Evolutionary conservation across 1,140 invertebrate genomes (phyloP).

Genomic region (Glomeris maerens): DNA sequence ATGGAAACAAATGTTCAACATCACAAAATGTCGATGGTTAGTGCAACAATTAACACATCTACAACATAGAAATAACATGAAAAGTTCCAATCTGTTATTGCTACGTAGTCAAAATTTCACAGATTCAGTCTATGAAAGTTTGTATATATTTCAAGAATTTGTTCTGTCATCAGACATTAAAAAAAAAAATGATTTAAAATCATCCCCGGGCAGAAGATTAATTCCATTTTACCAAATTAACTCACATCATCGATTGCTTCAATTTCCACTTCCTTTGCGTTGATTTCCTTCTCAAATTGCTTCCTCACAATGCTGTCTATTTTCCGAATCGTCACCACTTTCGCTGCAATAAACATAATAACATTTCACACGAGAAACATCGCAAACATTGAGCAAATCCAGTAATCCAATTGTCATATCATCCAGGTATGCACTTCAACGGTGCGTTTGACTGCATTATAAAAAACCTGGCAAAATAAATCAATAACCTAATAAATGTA

Average conservation of each 20-base stretch:
- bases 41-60: no score
- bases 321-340: constrained; percentile 2
- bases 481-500: no score
- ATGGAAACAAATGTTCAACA: no score
- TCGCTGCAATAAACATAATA: constrained; percentile 4
- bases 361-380: no score
- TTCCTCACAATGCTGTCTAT: constrained; percentile 6
- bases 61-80: constrained; percentile 1
- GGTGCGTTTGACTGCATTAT: no score
- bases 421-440: no score
- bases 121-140: no score
- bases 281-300: constrained; percentile 4
- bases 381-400: no score
- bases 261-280: constrained; percentile 4
- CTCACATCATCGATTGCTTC: constrained; percentile 4
- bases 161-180: not conserved
- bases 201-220: not conserved
- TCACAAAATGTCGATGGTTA: no score
- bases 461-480: no score
- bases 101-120: constrained; percentile 5
- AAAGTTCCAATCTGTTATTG: not conserved
- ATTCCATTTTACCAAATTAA: not conserved
- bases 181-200: not conserved
- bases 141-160: not conserved
- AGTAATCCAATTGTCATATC: no score